Evolutionary conservation across 30 jellyfish, hydroid and myxozoan genomes (phyloP).

Genomic region (Hydra vulgaris): DNA sequence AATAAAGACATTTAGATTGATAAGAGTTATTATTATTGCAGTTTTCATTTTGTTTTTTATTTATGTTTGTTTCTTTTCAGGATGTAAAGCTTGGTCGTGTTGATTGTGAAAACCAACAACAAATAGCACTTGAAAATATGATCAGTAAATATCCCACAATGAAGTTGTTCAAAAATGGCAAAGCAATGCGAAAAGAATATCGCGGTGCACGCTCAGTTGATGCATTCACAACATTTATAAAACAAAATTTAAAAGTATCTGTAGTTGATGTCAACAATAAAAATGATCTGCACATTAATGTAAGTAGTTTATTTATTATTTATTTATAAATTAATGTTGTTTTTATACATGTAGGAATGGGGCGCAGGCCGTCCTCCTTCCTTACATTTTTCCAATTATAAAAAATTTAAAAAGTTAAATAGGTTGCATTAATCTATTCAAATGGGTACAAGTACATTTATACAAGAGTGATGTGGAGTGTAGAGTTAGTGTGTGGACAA

Average conservation of each 20-base stretch:
- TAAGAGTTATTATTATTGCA: no score
- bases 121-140: conserved; percentile 60
- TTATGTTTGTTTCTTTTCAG: conserved; percentile 38
- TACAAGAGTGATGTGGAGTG: no score
- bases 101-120: conserved; percentile 73
- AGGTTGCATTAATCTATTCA: no score
- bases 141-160: conserved; percentile 89
- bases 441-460: no score
- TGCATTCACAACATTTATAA: conserved; percentile 77
- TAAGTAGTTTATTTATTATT: conserved; percentile 43
- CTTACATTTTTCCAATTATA: background rate
- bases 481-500: no score
- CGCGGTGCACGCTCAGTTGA: conserved; percentile 98
- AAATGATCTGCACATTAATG: conserved; percentile 83
- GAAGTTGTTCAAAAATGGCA: conserved; percentile 75
- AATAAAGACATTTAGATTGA: no score
- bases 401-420: no score
- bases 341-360: background rate
- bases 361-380: background rate
- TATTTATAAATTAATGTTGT: no score
- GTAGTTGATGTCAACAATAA: conserved; percentile 58
- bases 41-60: no score
- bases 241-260: conserved; percentile 75
- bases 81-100: conserved; percentile 80
- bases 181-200: conserved; percentile 87